Evolutionary conservation across 2,888 invertebrate genomes (phyloP).

Genomic region (Dimorphilus gyrociliatus): DNA sequence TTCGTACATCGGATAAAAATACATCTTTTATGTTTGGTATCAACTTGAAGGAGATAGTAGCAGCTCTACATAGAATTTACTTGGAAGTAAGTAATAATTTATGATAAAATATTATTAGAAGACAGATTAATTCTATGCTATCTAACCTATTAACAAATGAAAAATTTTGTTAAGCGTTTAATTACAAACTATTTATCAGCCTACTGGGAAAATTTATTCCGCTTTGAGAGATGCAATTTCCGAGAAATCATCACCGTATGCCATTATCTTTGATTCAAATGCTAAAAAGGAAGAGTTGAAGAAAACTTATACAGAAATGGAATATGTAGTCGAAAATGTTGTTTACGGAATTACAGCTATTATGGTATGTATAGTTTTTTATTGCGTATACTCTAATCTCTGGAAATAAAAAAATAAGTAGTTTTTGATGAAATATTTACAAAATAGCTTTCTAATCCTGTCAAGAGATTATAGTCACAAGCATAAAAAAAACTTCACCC

Average conservation of each 20-base stretch:
- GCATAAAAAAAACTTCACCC: too few species aligned
- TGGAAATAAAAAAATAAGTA: too few species aligned
- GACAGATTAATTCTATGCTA: neutral
- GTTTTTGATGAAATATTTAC: too few species aligned
- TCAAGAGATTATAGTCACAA: too few species aligned
- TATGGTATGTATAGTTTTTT: conserved; percentile 24
- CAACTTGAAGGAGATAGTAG: conserved; percentile 27
- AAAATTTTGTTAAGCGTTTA: conserved; percentile 1
- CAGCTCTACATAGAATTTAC: conserved; percentile 26
- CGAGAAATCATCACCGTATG: too few species aligned
- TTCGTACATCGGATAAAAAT: too few species aligned
- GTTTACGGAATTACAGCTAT: conserved; percentile 30
- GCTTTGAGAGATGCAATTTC: conserved; percentile 21
- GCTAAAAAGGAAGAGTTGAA: conserved; percentile 1
- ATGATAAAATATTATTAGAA: too few species aligned
- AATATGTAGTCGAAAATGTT: conserved; percentile 25
- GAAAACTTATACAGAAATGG: conserved; percentile 13
- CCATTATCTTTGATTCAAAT: too few species aligned
- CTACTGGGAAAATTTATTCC: conserved; percentile 25
- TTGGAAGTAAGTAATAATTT: conserved; percentile 23
- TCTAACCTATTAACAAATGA: neutral
- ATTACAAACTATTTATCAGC: conserved; percentile 16
- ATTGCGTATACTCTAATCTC: too few species aligned
- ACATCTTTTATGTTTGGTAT: conserved; percentile 29
- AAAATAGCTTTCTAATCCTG: too few species aligned